Evolutionary conservation across 2,113 vertebrate species (phyloP), one percentile per base, ranked within the genome.

Genomic region (Perca schrenkii): DNA sequence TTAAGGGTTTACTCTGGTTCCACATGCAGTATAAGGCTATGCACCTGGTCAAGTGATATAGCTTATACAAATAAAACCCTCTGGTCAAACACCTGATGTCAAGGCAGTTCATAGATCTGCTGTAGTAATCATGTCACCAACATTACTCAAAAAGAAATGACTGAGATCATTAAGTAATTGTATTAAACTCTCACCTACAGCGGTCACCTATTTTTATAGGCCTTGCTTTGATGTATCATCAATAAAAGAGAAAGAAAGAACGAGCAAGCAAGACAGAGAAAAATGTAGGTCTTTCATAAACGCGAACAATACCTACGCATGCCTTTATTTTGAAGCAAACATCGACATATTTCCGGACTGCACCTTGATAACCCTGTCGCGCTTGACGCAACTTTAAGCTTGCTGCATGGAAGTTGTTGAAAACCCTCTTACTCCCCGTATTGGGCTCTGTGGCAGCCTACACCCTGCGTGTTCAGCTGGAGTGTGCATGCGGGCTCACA

Each of bases 341-440:
- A 77, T 17, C 2, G 0, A 0, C 1, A 0, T 0, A 56, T 62
- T 83, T 89, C 86, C 90, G 31, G 54, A 2, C 19, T 40, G 12
- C 7, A 0, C 34, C 16, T 21, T 3, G 46, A 50, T 66, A 36
- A 62, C 2, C 3, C 1, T 0, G 4, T 58, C 0, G 2, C 0
- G 0, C 71, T 91, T 91, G 53, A 81, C 50, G 17, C 12, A 43
- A 0, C 0, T 54, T 31, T 53, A 43, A 79, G 5, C 25, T 25
- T 47, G 70, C 78, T 75, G 87, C 74, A 67, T 84, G 63, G 74
- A 88, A 88, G 82, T 90, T 90, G 61, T 40, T 63, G 22, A 72
- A 31, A 52, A 6, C 22, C 43, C 34, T 70, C 34, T 64, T 14
- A 28, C 28, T 73, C 8, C 15, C 16, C 11, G 21, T 4, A 11